These are phyloP conservation scores for Microctenopoma lineatum DNA, from an alignment of 2,797 vertebrate species.

Conservation along the genomic window DNA sequence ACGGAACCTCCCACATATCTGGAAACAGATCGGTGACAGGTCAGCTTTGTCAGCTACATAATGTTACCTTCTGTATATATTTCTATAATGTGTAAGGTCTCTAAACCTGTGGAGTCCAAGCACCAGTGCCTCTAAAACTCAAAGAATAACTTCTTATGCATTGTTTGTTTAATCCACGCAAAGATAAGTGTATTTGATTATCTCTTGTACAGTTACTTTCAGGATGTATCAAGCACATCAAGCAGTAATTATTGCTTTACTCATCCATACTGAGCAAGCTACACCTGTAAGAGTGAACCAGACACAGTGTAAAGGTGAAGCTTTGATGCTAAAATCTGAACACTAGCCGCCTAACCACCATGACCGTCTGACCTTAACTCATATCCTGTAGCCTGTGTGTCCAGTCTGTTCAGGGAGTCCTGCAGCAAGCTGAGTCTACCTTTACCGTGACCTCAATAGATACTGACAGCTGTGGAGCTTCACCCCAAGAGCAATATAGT, in stretches of 20 bases:
- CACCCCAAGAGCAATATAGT: conserved; percentile 17
- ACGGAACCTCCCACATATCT: conserved; percentile 99
- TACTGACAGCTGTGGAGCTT: conserved; percentile 58
- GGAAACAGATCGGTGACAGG: conserved; percentile 31
- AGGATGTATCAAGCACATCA: not conserved
- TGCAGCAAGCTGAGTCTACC: conserved; percentile 57
- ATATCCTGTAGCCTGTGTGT: conserved; percentile 33
- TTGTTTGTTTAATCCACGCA: no score
- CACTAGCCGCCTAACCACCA: conserved; percentile 27
- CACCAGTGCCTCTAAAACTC: not conserved
- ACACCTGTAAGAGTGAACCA: conserved; percentile 35
- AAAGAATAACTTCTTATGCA: no score
- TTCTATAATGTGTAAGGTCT: no score
- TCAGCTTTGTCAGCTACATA: not conserved
- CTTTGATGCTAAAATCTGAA: conserved; percentile 15
- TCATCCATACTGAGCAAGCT: conserved; percentile 8
- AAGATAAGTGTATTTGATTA: no score
- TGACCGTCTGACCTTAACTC: conserved; percentile 48
- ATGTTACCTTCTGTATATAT: not conserved
- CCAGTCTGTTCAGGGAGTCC: conserved; percentile 38
- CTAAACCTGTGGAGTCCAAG: no score
- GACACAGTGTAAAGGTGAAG: conserved; percentile 12
- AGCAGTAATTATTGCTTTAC: no score
- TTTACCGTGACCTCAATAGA: conserved; percentile 66
- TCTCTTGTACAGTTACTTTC: not conserved